Evolutionary conservation across 2,797 vertebrate genomes (phyloP).

Genomic region (Helicolenus hilgendorfi): DNA sequence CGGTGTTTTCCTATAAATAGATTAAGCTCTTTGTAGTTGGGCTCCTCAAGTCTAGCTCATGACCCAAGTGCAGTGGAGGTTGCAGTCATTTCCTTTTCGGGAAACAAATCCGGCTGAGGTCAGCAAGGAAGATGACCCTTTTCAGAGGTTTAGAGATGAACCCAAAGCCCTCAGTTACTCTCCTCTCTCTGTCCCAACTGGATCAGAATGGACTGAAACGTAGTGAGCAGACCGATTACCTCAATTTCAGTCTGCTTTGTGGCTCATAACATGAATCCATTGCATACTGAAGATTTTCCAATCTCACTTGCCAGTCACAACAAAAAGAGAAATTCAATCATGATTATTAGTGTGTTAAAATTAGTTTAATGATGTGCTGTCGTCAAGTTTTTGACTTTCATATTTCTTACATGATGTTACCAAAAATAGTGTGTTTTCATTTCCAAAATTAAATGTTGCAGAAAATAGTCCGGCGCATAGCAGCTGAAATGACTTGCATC

Average conservation of each 20-base stretch:
- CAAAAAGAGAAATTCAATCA: slow-evolving; percentile 46
- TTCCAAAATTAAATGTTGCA: slow-evolving; percentile 76
- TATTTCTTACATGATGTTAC: slow-evolving; percentile 56
- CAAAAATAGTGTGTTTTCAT: slow-evolving; percentile 69
- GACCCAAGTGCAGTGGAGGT: slow-evolving; percentile 80
- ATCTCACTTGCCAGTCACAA: slow-evolving; percentile 48
- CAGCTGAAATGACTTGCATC: slow-evolving; percentile 62
- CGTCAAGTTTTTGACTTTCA: slow-evolving; percentile 23
- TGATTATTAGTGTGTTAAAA: slow-evolving; percentile 47
- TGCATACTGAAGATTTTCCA: slow-evolving; percentile 47
- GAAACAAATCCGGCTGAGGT: slow-evolving; percentile 76
- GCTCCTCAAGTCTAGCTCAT: slow-evolving; percentile 72
- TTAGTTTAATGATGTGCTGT: slow-evolving; percentile 49
- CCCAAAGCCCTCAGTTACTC: slow-evolving; percentile 67
- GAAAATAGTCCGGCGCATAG: slow-evolving; percentile 62
- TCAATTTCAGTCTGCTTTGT: slow-evolving; percentile 31
- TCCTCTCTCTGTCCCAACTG: slow-evolving; percentile 6
- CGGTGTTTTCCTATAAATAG: slow-evolving; percentile 91
- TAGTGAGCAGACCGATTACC: slow-evolving; percentile 38
- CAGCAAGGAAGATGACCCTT: slow-evolving; percentile 75
- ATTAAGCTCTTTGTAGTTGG: slow-evolving; percentile 84
- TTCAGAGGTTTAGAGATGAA: slow-evolving; percentile 76
- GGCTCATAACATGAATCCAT: slow-evolving; percentile 23
- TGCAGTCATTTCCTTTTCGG: slow-evolving; percentile 86
- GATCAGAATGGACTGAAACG: slow-evolving; percentile 41